These are phyloP conservation scores for Polyploca ridens DNA, from an alignment of 2,888 invertebrate species.

Conservation along the genomic window DNA sequence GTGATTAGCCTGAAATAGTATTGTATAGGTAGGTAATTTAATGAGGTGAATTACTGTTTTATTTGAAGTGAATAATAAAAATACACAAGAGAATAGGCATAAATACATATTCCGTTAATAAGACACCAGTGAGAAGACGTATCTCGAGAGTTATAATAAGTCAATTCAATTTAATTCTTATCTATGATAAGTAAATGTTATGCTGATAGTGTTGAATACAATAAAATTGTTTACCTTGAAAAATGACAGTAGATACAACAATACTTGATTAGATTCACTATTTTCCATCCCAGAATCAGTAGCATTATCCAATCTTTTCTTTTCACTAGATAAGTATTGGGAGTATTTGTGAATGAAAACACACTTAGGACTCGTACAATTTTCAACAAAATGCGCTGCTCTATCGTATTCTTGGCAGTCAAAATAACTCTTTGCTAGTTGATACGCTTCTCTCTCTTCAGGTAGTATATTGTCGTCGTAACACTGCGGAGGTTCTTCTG, in stretches of 20 bases:
- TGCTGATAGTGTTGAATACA: not conserved
- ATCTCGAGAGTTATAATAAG: no score
- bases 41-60: no score
- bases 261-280: conserved; percentile 72
- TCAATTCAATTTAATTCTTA: no score
- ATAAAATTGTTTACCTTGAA: conserved; percentile 64
- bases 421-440: conserved; percentile 94
- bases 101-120: no score
- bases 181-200: not conserved
- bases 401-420: conserved; percentile 96
- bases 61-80: no score
- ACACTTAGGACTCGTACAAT: conserved; percentile 88
- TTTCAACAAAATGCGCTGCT: conserved; percentile 91
- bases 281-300: conserved; percentile 70
- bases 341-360: conserved; percentile 94
- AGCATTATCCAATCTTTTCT: conserved; percentile 92
- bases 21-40: no score
- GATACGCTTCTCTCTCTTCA: conserved; percentile 89
- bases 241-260: conserved; percentile 72
- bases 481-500: conserved; percentile 74
- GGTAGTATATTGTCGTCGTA: conserved; percentile 75
- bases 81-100: no score
- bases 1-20: conserved; percentile 78
- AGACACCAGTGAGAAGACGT: no score
- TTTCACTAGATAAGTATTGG: conserved; percentile 94